phyloP scores from a whole-genome alignment of 92 coral and sea anemone genomes.

The Phymanthus crucifer region DNA sequence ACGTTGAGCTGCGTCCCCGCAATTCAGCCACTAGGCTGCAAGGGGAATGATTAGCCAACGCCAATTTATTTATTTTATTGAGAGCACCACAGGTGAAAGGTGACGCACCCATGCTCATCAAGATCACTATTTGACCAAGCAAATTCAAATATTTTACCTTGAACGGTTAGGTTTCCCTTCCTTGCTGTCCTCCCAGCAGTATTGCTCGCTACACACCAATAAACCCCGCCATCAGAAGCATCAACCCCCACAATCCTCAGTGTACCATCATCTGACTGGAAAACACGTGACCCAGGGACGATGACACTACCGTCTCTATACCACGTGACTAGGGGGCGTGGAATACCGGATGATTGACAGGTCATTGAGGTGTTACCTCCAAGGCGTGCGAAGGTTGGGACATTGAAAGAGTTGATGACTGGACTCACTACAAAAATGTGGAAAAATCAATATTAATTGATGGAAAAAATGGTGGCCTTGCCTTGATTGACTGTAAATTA shows the following conservation, averaged over 20 bases:
- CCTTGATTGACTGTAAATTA: background rate
- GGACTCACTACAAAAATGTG: slow-evolving; percentile 64
- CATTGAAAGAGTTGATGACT: slow-evolving; percentile 53
- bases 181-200: slow-evolving; percentile 59
- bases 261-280: slow-evolving; percentile 23
- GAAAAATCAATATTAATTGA: background rate
- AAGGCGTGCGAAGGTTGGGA: slow-evolving; percentile 60
- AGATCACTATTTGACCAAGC: background rate
- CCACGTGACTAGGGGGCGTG: slow-evolving; percentile 77
- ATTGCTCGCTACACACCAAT: slow-evolving; percentile 71
- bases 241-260: slow-evolving; percentile 42
- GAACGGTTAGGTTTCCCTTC: slow-evolving; percentile 66
- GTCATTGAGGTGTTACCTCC: slow-evolving; percentile 53
- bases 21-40: too few relatives aligned
- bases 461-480: background rate
- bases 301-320: slow-evolving; percentile 26
- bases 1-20: too few relatives aligned
- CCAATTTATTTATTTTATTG: too few relatives aligned
- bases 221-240: slow-evolving; percentile 66
- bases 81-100: background rate
- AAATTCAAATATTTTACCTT: slow-evolving; percentile 51
- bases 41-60: too few relatives aligned
- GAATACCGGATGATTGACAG: slow-evolving; percentile 75
- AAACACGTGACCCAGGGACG: slow-evolving; percentile 43
- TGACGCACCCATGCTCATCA: too few relatives aligned